These are phyloP conservation scores for Mesoclemmys tuberculata DNA, from an alignment of 2,113 vertebrate genomes.

Conservation along the genomic window DNA sequence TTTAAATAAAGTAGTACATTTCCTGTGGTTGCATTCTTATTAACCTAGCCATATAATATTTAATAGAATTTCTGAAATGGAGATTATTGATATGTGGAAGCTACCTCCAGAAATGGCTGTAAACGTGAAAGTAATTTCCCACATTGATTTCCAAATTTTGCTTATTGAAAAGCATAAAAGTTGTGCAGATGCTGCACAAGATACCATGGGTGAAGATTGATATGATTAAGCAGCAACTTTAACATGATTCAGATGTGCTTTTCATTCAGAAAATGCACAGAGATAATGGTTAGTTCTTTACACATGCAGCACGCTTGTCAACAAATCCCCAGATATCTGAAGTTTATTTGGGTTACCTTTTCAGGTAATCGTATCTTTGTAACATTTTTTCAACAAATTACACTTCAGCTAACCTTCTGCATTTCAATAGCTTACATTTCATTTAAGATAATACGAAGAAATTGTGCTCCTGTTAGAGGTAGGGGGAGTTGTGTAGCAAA, in stretches of 20 bases:
- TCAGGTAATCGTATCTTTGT: neutral
- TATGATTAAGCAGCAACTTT: neutral
- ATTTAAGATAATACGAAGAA: neutral
- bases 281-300: neutral
- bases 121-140: neutral
- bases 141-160: neutral
- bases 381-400: neutral
- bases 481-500: neutral
- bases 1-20: neutral
- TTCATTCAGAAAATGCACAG: neutral
- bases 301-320: neutral
- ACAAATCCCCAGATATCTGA: neutral
- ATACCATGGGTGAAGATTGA: neutral
- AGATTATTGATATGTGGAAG: neutral
- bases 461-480: neutral
- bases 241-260: neutral
- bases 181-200: neutral
- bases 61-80: neutral
- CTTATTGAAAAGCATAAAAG: neutral
- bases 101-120: neutral
- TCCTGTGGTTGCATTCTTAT: neutral
- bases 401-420: neutral
- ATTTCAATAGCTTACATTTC: neutral
- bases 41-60: neutral
- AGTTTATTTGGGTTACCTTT: neutral